Evolutionary conservation across 2,113 vertebrate species (phyloP), one percentile per base, ranked within the genome.

Genomic region (Syngnathus floridae): DNA sequence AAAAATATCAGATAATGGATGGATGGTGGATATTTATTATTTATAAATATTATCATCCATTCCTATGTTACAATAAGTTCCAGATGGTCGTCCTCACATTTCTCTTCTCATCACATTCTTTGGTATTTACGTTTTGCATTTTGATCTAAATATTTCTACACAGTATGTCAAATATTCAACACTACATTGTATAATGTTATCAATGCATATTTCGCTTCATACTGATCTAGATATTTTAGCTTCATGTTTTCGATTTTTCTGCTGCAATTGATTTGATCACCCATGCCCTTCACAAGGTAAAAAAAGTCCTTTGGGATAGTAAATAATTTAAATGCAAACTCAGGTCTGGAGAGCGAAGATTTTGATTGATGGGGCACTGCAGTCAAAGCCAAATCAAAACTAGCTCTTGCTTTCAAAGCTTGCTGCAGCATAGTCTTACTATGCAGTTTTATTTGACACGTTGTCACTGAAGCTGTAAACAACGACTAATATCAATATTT

Each of bases 251-350:
- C 64, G 40, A 70, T 66, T 69, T 55, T 57, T 71, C 67, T 43
- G 46, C 51, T 73, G 62, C 56, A 56, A 71, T 46, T 65, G 73
- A 78, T 69, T 65, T 76, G 69, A 80, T 81, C 70, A 72, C 69
- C 49, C 64, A 66, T 65, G 57, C 21, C 51, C 46, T 59, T 59
- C 57, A 64, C 63, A 22, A n/a, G 11, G 19, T 26, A 35, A 35
- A 64, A 49, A 48, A 11, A 48, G 35, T 38, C 51, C 51, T 65
- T 51, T 59, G 31, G 60, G 38, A n/a, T 71, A 2, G 22, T 79
- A 52, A 80, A 80, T 80, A 61, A 76, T 75, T 78, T 22, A 81
- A 67, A 77, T 61, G 55, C 45, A 41, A 74, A 74, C 55, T 38
- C 69, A 62, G 59, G 38, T 70, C 46, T 65, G 37, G 55, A 36